Percentiles rank a stretch among this genome's conserved stretches.
Evolutionary conservation across 1,140 invertebrate genomes (phyloP).

Genomic region (Probaryconus sp.): DNA sequence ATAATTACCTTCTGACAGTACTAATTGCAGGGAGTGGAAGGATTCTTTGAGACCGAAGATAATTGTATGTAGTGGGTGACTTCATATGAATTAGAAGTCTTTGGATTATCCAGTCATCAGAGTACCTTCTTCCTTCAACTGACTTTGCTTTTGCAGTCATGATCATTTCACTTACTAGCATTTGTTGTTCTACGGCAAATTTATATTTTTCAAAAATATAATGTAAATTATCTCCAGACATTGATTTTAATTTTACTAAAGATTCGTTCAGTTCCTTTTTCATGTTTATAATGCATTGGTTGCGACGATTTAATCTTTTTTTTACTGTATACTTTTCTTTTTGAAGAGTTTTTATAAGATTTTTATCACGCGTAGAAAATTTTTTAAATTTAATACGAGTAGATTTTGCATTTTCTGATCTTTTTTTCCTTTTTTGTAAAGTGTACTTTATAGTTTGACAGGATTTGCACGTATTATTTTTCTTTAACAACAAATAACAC

Average conservation of each 20-base stretch:
- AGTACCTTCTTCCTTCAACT: slow-evolving; percentile 35
- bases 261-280: slow-evolving; percentile 5
- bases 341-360: slow-evolving; percentile 1
- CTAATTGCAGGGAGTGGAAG: slow-evolving; percentile 36
- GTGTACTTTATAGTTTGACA: background rate
- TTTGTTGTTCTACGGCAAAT: background rate
- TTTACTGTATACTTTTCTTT: background rate
- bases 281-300: background rate
- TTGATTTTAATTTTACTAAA: background rate
- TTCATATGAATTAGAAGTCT: slow-evolving; percentile 44
- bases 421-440: background rate
- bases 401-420: background rate
- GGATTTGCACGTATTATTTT: background rate
- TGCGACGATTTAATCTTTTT: background rate
- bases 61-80: slow-evolving; percentile 37
- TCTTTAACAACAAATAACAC: background rate
- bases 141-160: slow-evolving; percentile 2
- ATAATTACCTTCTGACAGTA: slow-evolving; percentile 35
- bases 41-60: slow-evolving; percentile 30
- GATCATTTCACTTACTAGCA: slow-evolving; percentile 16
- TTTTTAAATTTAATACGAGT: background rate
- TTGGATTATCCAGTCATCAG: slow-evolving; percentile 43
- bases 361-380: slow-evolving; percentile 6
- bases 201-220: slow-evolving; percentile 3
- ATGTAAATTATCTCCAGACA: background rate